Base-by-base conservation (phyloP, 2,888 invertebrate species). In the Amaurobius ferox region DNA sequence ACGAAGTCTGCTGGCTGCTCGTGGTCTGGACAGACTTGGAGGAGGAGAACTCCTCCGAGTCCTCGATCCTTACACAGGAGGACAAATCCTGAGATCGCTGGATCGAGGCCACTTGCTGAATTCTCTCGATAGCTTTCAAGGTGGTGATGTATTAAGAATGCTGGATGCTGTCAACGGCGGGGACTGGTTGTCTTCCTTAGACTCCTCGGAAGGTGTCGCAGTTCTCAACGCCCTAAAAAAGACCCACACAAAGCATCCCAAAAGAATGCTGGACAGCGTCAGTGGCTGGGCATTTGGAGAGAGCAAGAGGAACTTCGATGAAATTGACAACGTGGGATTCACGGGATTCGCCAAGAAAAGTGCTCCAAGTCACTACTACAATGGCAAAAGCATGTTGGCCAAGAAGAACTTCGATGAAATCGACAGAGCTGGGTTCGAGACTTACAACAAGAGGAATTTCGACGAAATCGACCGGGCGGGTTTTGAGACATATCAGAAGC, bases 341-440 rank as follows among this genome's bases (percentile, higher is more conserved):
- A 86, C 79, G 11, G 77, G 87, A 55, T 90, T 91, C 83, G 90
- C 91, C 79, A 93, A 93, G 89, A 92, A 92, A 70, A 93, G 61
- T 0, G 13, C 44, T 0, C 23, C 26, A 62, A 64, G 64, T 7
- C 70, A 19, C n/a, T 35, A 35, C n/a, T 55, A 72, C 30, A 71
- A 66, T 19, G 62, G 67, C 1, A 35, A 71, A 0, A n/a, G 32
- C 0, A 23, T 28, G n/a, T 90, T 90, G 81, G 90, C 91, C 73
- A 93, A 93, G 89, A 92, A 92, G 73, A 93, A 93, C 90, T 93
- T 94, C 90, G 94, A 94, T 89, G 94, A 94, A 91, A 94, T 94
- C 87, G 94, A 94, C 91, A 91, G 93, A 35, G 92, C 93, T 6
- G 92, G 92, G 39, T 91, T 94, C 90, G 93, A 93, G 89, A 92